Percentiles rank a stretch among this genome's conserved stretches.
These are phyloP conservation scores for Chironomus tepperi DNA, from an alignment of 1,140 invertebrate species.

Conservation along the genomic window DNA sequence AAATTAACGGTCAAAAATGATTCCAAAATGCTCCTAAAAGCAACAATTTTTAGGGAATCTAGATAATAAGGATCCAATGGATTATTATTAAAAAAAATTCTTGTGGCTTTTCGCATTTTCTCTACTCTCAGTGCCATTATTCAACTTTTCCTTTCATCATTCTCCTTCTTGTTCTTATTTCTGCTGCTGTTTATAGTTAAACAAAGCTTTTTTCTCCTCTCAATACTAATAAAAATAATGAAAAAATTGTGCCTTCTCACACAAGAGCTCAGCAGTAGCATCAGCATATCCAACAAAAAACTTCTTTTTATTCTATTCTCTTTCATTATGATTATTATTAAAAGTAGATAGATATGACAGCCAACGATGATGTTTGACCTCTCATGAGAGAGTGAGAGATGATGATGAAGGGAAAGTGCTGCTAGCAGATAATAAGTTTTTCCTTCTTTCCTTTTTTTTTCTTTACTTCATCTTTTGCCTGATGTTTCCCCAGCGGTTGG, in stretches of 20 bases:
- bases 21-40: not conserved
- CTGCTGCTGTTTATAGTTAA: not conserved
- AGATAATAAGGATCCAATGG: not conserved
- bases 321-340: not conserved
- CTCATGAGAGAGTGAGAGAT: not conserved
- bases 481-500: not conserved
- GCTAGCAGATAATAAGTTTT: slow-evolving; percentile 1
- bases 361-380: slow-evolving; percentile 1
- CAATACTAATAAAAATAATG: too few relatives aligned
- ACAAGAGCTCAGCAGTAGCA: too few relatives aligned
- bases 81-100: slow-evolving; percentile 4
- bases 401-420: not conserved
- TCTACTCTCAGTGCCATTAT: not conserved
- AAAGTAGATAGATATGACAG: not conserved
- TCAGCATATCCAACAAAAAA: not conserved
- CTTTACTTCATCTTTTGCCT: not conserved
- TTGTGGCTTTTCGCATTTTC: not conserved
- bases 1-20: not conserved
- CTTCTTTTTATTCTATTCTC: not conserved
- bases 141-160: not conserved
- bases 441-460: not conserved
- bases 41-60: not conserved
- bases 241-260: too few relatives aligned
- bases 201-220: not conserved
- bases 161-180: not conserved